A percentile compares a stretch with the other conserved stretches of the same genome.
Evolutionary conservation across 2,797 vertebrate species (phyloP).

Genomic region (Thaleichthys pacificus): DNA sequence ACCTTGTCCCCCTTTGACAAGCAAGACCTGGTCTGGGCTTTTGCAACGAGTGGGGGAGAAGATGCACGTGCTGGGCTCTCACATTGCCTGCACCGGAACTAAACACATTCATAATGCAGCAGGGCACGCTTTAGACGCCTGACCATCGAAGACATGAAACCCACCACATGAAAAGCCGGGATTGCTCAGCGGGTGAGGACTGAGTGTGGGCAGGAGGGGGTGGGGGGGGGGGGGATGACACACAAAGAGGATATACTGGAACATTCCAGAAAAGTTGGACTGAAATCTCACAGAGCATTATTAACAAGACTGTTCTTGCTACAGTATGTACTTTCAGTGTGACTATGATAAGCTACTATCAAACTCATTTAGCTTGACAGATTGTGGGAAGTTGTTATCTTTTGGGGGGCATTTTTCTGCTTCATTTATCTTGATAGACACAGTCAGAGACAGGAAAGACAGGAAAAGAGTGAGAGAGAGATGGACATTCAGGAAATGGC

Average conservation of each 20-base stretch:
- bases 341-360: too few species aligned
- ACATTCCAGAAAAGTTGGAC: too few species aligned
- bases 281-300: too few species aligned
- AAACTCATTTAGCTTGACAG: too few species aligned
- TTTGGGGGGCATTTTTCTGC: too few species aligned
- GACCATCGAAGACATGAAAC: slow-evolving; percentile 29
- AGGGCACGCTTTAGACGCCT: slow-evolving; percentile 16
- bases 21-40: neutral
- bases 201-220: neutral
- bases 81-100: slow-evolving; percentile 18
- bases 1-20: neutral
- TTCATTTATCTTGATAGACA: too few species aligned
- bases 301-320: too few species aligned
- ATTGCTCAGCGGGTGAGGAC: slow-evolving; percentile 27
- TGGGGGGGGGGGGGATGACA: neutral
- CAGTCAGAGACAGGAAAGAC: too few species aligned
- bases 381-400: too few species aligned
- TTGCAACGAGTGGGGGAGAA: neutral
- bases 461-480: too few species aligned
- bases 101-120: slow-evolving; percentile 35
- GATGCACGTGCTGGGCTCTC: slow-evolving; percentile 6
- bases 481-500: too few species aligned
- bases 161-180: slow-evolving; percentile 31
- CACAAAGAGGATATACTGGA: neutral
- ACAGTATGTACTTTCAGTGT: too few species aligned